Conservation (phyloP, 2,888 invertebrate species). For the Himalopsyche anomala region DNA sequence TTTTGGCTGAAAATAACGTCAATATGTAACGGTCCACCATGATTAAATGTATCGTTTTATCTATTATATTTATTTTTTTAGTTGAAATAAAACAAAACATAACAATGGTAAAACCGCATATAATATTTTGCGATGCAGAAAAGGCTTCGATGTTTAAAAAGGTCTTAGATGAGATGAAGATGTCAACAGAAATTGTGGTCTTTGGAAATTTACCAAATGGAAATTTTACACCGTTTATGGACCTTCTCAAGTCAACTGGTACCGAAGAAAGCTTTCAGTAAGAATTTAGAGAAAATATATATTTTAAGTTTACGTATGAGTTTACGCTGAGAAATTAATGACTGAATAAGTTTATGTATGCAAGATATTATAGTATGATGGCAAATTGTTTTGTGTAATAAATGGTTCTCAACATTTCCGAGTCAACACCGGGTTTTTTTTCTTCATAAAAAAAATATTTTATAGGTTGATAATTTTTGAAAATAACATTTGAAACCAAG, state of each 20-base stretch:
- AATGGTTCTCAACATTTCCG: too few relatives aligned
- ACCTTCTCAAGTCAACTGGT: conserved; percentile 66
- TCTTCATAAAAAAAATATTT: too few relatives aligned
- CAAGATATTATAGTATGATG: too few relatives aligned
- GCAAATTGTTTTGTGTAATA: too few relatives aligned
- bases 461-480: too few relatives aligned
- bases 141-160: conserved; percentile 67
- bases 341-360: background rate
- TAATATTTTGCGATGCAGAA: conserved; percentile 67
- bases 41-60: too few relatives aligned
- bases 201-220: conserved; percentile 37
- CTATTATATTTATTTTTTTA: conserved; percentile 48
- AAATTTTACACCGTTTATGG: conserved; percentile 62
- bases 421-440: too few relatives aligned
- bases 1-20: too few relatives aligned
- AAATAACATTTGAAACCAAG: too few relatives aligned
- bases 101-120: conserved; percentile 67
- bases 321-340: background rate
- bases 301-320: conserved; percentile 49
- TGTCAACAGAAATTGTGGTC: conserved; percentile 61
- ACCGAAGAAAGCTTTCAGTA: conserved; percentile 66
- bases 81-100: conserved; percentile 67
- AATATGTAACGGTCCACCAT: too few relatives aligned
- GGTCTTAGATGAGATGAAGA: conserved; percentile 66
- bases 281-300: conserved; percentile 51